Evolutionary conservation across 1,140 invertebrate genomes (phyloP), one percentile per base, ranked within the genome.

Genomic region (Spodoptera litura): DNA sequence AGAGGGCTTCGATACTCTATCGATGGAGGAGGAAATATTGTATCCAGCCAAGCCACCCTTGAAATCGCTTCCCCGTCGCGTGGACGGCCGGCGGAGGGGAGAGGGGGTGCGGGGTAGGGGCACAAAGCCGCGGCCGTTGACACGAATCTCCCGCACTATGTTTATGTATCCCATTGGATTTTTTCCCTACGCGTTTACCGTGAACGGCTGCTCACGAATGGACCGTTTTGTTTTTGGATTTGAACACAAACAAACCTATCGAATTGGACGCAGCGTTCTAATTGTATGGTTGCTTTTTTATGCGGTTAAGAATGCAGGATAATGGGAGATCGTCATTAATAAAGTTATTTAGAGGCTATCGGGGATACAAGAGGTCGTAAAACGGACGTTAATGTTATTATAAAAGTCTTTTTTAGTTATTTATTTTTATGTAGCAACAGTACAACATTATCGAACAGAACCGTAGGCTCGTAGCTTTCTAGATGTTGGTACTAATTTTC

Each of bases 161-260:
- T 93, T 91, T 92, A 89, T 89, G 86, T 90, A 91, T 91, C 87
- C 87, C 83, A 90, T 87, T 83, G 87, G 87, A 90, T 90, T 92
- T 89, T 89, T 91, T 91, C 89, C 87, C 85, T 88, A 89, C 80
- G 83, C 82, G 85, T 86, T 87, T 80, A 79, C 84, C 78, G 82
- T 83, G 82, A 85, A 86, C 84, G 85, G 86, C 82, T 88, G 88
- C 84, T 85, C 82, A 81, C 88, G 77, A 86, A 87, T 89, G 87
- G 84, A 74, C 55, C 75, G 80, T 83, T 89, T 89, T 88, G 86
- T 90, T 92, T 89, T 87, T 83, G 84, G 81, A 86, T 78, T 80
- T 74, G 35, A 81, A 83, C 78, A 77, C 61, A 82, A 79, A 82
- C 59, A 72, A 75, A 76, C 53, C 58, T 61, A 81, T 56, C 38